Conservation (phyloP, 2,113 vertebrate genomes). For the Pipra filicauda region DNA sequence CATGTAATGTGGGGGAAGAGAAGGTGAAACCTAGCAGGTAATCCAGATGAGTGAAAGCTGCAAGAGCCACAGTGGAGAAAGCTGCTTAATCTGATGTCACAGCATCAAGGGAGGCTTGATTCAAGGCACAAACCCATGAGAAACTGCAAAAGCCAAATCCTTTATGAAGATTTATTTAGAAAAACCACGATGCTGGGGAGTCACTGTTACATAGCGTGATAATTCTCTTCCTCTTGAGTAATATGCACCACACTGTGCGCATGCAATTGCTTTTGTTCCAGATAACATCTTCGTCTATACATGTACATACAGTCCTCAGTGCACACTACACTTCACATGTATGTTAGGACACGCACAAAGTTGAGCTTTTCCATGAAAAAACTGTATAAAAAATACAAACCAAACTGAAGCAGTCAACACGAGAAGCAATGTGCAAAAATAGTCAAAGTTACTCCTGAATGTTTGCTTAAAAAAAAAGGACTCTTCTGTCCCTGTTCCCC, state of each 20-base stretch:
- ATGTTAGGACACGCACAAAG: neutral
- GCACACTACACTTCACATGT: neutral
- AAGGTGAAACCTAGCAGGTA: neutral
- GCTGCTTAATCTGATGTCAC: neutral
- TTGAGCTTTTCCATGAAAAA: constrained; percentile 44
- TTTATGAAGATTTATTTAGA: constrained; percentile 64
- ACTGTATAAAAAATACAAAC: constrained; percentile 50
- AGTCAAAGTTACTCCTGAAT: constrained; percentile 37
- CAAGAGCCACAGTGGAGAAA: neutral
- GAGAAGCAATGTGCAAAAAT: constrained; percentile 55
- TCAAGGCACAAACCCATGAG: neutral
- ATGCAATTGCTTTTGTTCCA: constrained; percentile 43
- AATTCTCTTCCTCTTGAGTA: constrained; percentile 28
- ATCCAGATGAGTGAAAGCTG: neutral
- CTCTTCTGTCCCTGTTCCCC: neutral
- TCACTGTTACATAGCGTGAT: neutral
- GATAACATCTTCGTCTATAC: constrained; percentile 6
- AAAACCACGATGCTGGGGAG: constrained; percentile 42
- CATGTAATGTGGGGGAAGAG: neutral
- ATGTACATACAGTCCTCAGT: neutral
- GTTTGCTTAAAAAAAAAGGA: constrained; percentile 19
- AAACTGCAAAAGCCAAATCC: neutral
- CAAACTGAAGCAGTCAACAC: constrained; percentile 16
- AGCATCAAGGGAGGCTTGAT: neutral
- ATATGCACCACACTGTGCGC: constrained; percentile 33